phyloP scores from a whole-genome alignment of 2,888 invertebrate genomes.

The Polyommatus icarus region DNA sequence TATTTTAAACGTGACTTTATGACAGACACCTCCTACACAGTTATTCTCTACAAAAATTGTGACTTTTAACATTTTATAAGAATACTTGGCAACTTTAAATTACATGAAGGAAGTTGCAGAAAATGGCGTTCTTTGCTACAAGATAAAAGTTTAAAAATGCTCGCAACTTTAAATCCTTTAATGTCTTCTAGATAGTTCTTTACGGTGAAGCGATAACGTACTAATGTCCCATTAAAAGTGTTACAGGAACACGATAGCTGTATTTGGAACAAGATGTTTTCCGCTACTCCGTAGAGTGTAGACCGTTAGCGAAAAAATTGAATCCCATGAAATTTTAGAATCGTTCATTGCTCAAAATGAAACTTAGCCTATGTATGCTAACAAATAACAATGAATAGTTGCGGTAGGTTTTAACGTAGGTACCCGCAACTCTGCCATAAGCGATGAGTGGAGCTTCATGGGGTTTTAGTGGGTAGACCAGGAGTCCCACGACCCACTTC shows the following conservation, averaged over 20 bases:
- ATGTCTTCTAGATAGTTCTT: slow-evolving; percentile 22
- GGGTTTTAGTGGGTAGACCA: too few relatives aligned
- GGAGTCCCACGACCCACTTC: too few relatives aligned
- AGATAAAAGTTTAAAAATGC: slow-evolving; percentile 26
- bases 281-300: neutral
- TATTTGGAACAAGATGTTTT: neutral
- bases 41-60: neutral
- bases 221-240: slow-evolving; percentile 3
- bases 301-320: too few relatives aligned
- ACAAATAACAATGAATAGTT: too few relatives aligned
- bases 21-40: neutral
- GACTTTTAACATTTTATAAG: neutral
- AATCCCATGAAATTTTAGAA: too few relatives aligned
- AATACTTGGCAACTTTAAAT: slow-evolving; percentile 9
- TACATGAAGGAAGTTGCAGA: neutral
- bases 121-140: slow-evolving; percentile 4
- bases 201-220: slow-evolving; percentile 7
- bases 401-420: too few relatives aligned
- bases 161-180: slow-evolving; percentile 4
- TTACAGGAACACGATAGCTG: neutral
- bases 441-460: too few relatives aligned
- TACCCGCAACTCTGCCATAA: too few relatives aligned
- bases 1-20: too few relatives aligned
- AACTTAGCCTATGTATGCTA: too few relatives aligned
- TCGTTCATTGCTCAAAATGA: too few relatives aligned